Evolutionary conservation across 2,113 vertebrate genomes (phyloP), one percentile per base, ranked within the genome.

Genomic region (Prinia subflava): DNA sequence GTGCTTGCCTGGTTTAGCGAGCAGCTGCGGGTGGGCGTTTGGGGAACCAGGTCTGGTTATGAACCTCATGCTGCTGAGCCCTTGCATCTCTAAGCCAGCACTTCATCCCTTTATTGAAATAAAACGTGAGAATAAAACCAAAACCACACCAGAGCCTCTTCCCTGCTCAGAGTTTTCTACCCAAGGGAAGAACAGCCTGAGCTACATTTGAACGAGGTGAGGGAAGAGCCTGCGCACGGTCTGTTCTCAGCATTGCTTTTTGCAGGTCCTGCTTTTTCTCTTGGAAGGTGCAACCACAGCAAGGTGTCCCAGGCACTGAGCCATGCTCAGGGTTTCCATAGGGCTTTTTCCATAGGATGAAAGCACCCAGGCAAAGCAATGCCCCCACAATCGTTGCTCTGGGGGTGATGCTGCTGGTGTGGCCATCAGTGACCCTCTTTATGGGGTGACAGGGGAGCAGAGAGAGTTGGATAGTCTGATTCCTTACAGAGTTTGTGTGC

Each of bases 301-400:
- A 11, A 42, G 46, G 64, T 63, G 44, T 23, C 44, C 60, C 33
- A 28, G 68, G 33, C 22, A 5, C 27, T 63, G 42, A 27, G 42
- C 20, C 7, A 0, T 1, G 28, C 2, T 0, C 49, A 7, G 41
- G 15, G 28, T 25, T 53, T 8, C 68, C 47, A 6, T 0, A 5
- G 0, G 2, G 30, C 30, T 25, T 56, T n/a, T 62, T 12, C 19
- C 42, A 9, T 3, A 4, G 22, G 19, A 8, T 59, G 47, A 21
- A n/a, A 79, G 7, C 28, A 9, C 13, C 15, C 2, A 3, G 35
- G 33, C 35, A 77, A 15, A 33, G 33, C 27, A 39, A 5, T 30
- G 33, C 10, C 21, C 18, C 60, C 37, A 3, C 2, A 0, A 1
- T 22, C 0, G 2, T 20, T 0, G 0, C 25, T 30, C 9, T 33